Conservation (phyloP, 1,140 invertebrate genomes). For the Probaryconus sp. region DNA sequence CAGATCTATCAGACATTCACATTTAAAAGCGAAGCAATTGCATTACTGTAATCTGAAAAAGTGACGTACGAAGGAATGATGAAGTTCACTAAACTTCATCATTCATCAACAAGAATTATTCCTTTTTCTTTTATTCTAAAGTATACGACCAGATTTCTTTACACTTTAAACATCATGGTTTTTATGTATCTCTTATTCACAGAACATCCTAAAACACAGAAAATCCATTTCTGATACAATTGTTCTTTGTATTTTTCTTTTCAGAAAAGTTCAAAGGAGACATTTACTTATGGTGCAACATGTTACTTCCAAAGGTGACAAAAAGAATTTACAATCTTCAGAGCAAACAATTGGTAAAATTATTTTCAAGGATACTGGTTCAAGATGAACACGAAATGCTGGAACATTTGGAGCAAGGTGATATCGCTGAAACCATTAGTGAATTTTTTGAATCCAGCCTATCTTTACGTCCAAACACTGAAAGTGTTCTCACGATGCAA, state of each 20-base stretch:
- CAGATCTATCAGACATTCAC: too few species aligned
- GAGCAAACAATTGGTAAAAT: conserved; percentile 93
- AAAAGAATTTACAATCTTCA: conserved; percentile 95
- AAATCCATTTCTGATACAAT: not conserved
- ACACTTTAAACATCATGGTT: too few species aligned
- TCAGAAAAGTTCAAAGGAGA: conserved; percentile 86
- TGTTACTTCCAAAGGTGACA: conserved; percentile 89
- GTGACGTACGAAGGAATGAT: too few species aligned
- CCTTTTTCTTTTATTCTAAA: too few species aligned
- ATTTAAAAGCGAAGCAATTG: too few species aligned
- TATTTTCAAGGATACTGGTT: conserved; percentile 90
- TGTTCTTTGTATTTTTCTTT: conserved; percentile 43
- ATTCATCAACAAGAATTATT: too few species aligned
- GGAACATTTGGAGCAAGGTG: conserved; percentile 91
- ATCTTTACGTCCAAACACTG: conserved; percentile 80
- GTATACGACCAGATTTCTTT: not conserved
- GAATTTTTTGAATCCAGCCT: conserved; percentile 86
- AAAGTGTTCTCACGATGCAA: conserved; percentile 86
- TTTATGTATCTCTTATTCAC: not conserved
- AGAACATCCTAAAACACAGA: not conserved
- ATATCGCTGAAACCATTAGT: conserved; percentile 92
- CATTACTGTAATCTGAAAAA: too few species aligned
- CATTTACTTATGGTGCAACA: conserved; percentile 88
- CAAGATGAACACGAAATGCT: conserved; percentile 89
- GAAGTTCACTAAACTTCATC: too few species aligned